Conservation (phyloP, 2,797 vertebrate species). For the Buphagus erythrorhynchus region DNA sequence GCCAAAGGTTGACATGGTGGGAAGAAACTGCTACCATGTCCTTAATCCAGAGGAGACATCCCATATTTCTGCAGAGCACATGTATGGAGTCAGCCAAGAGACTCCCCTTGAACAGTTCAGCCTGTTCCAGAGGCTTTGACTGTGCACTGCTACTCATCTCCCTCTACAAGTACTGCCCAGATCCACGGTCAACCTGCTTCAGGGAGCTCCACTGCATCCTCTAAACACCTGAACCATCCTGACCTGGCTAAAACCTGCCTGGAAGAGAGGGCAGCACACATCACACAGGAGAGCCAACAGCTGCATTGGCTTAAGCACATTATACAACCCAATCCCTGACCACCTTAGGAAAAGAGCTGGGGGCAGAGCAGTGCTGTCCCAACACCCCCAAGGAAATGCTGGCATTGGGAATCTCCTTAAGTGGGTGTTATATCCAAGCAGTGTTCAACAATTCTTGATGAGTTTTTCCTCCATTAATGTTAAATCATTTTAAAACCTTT, state of each 20-base stretch:
- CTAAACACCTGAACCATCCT: background rate
- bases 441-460: background rate
- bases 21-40: background rate
- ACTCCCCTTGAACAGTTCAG: background rate
- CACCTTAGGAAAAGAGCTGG: background rate
- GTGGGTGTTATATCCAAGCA: background rate
- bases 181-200: background rate
- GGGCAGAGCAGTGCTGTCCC: background rate
- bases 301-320: background rate
- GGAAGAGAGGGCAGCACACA: background rate
- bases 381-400: background rate
- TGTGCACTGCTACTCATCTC: background rate
- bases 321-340: background rate
- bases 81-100: background rate
- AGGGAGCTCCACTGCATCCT: background rate
- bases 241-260: background rate
- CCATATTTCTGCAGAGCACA: background rate
- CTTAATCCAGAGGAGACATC: background rate
- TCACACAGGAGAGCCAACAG: background rate
- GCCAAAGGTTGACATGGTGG: background rate
- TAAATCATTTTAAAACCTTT: background rate
- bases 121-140: background rate
- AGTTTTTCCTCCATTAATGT: background rate
- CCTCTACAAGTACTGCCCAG: fast-evolving
- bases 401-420: background rate